Percentiles rank a stretch among this genome's conserved stretches.
phyloP scores from a whole-genome alignment of 2,797 vertebrate genomes.

The Macrochelys suwanniensis region DNA sequence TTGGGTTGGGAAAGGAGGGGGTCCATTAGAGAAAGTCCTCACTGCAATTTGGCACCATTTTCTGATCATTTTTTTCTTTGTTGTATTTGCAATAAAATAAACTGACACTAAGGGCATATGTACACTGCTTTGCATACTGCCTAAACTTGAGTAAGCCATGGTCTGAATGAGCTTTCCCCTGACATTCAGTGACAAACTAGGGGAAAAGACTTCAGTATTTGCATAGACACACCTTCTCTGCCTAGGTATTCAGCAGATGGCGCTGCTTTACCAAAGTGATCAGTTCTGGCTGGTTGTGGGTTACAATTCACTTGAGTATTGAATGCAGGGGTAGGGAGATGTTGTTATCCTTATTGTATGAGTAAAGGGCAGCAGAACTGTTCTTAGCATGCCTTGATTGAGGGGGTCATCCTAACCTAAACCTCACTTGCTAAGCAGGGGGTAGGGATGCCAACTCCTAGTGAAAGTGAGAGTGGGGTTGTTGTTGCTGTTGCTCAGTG shows the following conservation, averaged over 20 bases:
- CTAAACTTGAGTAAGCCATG: slow-evolving; percentile 2
- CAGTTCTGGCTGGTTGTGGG: not conserved
- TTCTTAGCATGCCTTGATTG: not conserved
- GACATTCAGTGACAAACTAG: not conserved
- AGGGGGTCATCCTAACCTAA: not conserved
- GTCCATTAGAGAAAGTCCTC: slow-evolving; percentile 5
- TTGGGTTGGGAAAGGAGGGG: slow-evolving; percentile 5
- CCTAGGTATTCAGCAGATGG: not conserved
- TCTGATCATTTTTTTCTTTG: not conserved
- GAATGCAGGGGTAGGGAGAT: not conserved
- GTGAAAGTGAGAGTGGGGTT: not conserved
- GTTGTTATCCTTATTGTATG: not conserved
- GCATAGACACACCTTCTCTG: not conserved
- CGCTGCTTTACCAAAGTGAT: not conserved
- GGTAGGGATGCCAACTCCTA: not conserved
- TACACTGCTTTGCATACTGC: slow-evolving; percentile 9
- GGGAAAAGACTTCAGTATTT: not conserved
- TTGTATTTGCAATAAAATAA: slow-evolving; percentile 10
- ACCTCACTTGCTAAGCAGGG: not conserved
- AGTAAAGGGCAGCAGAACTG: not conserved
- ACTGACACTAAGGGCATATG: slow-evolving; percentile 11
- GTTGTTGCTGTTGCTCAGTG: not conserved
- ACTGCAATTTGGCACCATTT: slow-evolving; percentile 32
- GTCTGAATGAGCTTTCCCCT: not conserved
- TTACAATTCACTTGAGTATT: not conserved